Evolutionary conservation across 2,888 invertebrate genomes (phyloP), one percentile per base, ranked within the genome.

Genomic region (Catocala sponsa): DNA sequence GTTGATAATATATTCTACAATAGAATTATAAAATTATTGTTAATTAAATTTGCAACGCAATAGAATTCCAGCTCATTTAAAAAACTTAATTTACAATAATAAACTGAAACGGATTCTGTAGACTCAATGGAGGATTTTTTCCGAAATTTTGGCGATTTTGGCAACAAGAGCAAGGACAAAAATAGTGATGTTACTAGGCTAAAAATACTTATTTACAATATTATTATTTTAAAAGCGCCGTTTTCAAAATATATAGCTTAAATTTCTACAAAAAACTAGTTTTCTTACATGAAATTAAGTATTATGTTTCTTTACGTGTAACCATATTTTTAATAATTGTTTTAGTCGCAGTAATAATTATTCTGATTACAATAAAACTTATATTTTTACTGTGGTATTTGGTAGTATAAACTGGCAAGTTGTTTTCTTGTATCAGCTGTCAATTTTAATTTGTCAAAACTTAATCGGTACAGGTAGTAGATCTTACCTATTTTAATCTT

Each of bases 71-170:
- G 62, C 76, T 61, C 59, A 56, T 66, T 32, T 63, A 62, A n/a
- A 15, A 57, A 51, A 59, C 47, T 59, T 62, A 68, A 41, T 65
- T 64, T 60, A 55, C 63, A 67, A 50, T 41, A 68, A 70, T 64
- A 67, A 59, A 71, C 52, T 71, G 44, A 68, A 73, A 74, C 65
- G 56, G 57, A 71, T 60, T 68, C 67, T 65, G 58, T 42, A 38
- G 60, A 68, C 71, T 74, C 76, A 82, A 84, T 81, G 79, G 80
- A 81, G 78, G 74, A 80, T 79, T 81, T 82, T n/a, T 82, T 82
- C 68, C 58, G 59, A 65, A 76, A 75, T 78, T 80, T 82, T 82
- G 68, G 68, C 70, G 70, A 72, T 74, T 79, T 80, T 82, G 79
- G 81, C 78, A 81, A 75, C 73, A 72, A 72, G 67, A 67, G 68